A percentile compares a stretch with the other conserved stretches of the same genome.
Evolutionary conservation across 2,888 invertebrate species (phyloP).

Genomic region (Chymomyza fuscimana): DNA sequence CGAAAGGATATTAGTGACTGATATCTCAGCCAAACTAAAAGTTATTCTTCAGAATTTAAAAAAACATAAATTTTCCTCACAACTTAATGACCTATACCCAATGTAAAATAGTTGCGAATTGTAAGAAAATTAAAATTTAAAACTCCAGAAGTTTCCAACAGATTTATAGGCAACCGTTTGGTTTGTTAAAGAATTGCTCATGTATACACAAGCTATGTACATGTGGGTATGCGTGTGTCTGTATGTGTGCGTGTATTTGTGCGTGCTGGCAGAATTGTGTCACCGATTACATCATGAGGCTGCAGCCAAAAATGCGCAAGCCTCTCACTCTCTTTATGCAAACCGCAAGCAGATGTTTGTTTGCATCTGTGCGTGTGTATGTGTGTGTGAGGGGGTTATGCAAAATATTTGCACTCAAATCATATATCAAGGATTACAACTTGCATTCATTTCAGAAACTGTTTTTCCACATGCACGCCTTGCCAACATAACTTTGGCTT

Average conservation of each 20-base stretch:
- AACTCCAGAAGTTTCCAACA: no score
- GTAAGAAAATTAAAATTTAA: no score
- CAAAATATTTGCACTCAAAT: constrained; percentile 75
- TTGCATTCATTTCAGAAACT: constrained; percentile 71
- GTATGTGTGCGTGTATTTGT: not conserved
- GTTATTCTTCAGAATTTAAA: no score
- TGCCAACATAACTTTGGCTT: constrained; percentile 62
- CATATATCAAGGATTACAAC: constrained; percentile 74
- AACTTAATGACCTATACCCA: no score
- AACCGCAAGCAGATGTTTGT: constrained; percentile 40
- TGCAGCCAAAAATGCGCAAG: constrained; percentile 28
- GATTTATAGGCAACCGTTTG: no score
- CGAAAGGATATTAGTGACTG: no score
- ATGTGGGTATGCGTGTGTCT: not conserved
- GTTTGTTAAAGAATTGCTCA: no score
- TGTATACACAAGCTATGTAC: no score
- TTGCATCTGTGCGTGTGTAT: constrained; percentile 8
- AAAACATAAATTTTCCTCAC: no score
- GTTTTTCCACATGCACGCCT: constrained; percentile 69
- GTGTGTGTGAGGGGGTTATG: constrained; percentile 57
- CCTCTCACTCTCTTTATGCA: constrained; percentile 15
- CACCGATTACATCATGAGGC: constrained; percentile 56
- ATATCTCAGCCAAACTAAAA: no score
- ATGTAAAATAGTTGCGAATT: no score
- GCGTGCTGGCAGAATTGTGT: constrained; percentile 47